Evolutionary conservation across 2,888 invertebrate species (phyloP).

Genomic region (Megastigmus dorsalis): DNA sequence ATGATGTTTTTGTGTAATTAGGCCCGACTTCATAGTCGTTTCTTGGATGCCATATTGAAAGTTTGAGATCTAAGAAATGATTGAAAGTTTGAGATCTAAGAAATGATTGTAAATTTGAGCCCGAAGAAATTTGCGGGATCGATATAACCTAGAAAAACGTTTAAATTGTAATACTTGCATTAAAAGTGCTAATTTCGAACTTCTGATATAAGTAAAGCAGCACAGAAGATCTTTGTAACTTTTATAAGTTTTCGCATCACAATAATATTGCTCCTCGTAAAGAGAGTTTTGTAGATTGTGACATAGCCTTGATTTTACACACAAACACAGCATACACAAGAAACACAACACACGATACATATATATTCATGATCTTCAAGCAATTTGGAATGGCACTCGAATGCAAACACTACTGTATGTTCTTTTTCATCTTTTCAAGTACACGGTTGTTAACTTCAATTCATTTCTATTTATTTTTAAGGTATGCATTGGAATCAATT

Average conservation of each 20-base stretch:
- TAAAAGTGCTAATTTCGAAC: not conserved
- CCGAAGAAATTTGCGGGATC: too few relatives aligned
- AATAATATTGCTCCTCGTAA: conserved; percentile 8
- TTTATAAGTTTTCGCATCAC: conserved; percentile 12
- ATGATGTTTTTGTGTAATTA: conserved; percentile 21
- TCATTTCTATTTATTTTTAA: conserved; percentile 31
- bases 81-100: too few relatives aligned
- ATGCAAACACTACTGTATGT: not conserved
- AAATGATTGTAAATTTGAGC: too few relatives aligned
- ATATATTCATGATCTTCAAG: too few relatives aligned
- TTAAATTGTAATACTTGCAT: not conserved
- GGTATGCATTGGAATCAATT: conserved; percentile 2
- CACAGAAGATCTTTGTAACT: conserved; percentile 19
- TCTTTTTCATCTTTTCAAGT: conserved; percentile 3
- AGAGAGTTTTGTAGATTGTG: conserved; percentile 27
- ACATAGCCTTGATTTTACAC: not conserved
- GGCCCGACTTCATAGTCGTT: too few relatives aligned
- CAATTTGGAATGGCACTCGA: not conserved
- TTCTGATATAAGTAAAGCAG: not conserved
- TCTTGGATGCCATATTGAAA: too few relatives aligned
- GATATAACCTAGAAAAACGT: not conserved
- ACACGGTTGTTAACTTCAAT: conserved; percentile 15
- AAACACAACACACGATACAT: too few relatives aligned
- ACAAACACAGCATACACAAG: too few relatives aligned
- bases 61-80: too few relatives aligned